phyloP scores from a whole-genome alignment of 2,113 vertebrate genomes.

The Trachemys scripta region DNA sequence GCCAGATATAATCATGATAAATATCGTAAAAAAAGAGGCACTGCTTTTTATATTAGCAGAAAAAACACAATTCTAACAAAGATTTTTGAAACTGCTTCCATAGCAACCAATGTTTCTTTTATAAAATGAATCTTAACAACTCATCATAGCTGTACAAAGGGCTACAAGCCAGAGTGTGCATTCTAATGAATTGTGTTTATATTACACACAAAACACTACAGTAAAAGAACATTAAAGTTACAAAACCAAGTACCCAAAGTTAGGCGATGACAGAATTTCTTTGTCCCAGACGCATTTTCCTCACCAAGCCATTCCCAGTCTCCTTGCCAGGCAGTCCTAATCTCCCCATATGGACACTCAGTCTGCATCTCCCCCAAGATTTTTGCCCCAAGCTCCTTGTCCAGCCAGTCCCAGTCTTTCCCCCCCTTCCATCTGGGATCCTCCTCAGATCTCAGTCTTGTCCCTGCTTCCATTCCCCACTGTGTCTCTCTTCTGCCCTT shows the following conservation, averaged over 20 bases:
- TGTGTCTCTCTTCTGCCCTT: background rate
- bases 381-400: background rate
- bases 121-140: constrained; percentile 44
- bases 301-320: background rate
- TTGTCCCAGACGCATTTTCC: background rate
- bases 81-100: constrained; percentile 54
- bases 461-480: background rate
- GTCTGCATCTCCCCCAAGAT: background rate
- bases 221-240: background rate
- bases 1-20: background rate
- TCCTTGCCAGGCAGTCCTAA: background rate
- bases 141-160: constrained; percentile 26
- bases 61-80: constrained; percentile 62
- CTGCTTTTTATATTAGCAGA: constrained; percentile 26
- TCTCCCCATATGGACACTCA: background rate
- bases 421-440: background rate
- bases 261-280: background rate
- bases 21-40: constrained; percentile 8
- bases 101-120: constrained; percentile 65
- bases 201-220: background rate
- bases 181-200: constrained; percentile 16
- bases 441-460: background rate
- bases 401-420: background rate
- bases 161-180: background rate
- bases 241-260: background rate